Conservation (phyloP, 2,888 invertebrate genomes). For the Acheta domesticus region DNA sequence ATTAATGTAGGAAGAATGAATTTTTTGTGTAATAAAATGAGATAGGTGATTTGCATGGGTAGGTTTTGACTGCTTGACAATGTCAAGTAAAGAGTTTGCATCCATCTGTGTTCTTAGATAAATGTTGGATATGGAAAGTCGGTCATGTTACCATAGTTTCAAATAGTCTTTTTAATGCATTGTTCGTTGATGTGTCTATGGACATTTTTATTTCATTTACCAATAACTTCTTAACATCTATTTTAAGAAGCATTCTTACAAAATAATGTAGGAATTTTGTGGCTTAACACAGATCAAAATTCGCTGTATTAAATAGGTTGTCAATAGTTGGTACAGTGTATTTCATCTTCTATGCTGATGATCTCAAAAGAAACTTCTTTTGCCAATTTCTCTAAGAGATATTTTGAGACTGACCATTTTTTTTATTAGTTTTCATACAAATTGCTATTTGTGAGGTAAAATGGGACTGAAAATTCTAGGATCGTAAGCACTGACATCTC, state of each 20-base stretch:
- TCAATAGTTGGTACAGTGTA: background rate
- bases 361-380: conserved; percentile 11
- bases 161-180: background rate
- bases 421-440: conserved; percentile 12
- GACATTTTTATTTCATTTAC: background rate
- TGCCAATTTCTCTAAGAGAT: conserved; percentile 21
- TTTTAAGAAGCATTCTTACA: background rate
- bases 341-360: background rate
- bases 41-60: background rate
- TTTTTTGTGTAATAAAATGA: background rate
- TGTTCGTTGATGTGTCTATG: background rate
- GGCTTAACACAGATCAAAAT: background rate
- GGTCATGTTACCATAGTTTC: background rate
- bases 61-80: background rate
- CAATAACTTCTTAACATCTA: too few relatives aligned
- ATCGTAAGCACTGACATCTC: background rate
- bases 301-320: background rate
- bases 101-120: background rate
- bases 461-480: conserved; percentile 2
- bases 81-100: background rate
- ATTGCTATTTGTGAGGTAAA: background rate
- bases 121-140: background rate
- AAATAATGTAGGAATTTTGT: background rate
- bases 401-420: background rate
- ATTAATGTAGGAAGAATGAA: too few relatives aligned